These are phyloP conservation scores for Pangasius mekongensis DNA, from an alignment of 2,797 vertebrate genomes.

Conservation along the genomic window DNA sequence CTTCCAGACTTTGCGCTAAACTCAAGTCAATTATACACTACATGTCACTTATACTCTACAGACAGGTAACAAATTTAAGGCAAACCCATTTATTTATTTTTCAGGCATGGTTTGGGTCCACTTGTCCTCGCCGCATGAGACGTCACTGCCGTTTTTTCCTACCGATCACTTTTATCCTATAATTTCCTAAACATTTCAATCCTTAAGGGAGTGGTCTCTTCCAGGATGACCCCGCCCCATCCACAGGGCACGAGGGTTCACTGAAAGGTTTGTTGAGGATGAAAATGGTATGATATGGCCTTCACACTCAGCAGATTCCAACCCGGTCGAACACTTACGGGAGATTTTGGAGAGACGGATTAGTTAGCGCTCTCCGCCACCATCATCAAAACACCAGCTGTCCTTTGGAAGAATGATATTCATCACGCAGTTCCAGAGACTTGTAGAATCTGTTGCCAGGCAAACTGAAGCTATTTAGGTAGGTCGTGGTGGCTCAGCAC, in stretches of 20 bases:
- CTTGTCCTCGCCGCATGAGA: too few species aligned
- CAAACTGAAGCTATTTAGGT: background rate
- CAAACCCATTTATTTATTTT: too few species aligned
- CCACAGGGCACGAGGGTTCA: background rate
- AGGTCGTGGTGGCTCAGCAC: background rate
- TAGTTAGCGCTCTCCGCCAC: background rate
- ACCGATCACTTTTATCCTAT: background rate
- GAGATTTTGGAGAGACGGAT: background rate
- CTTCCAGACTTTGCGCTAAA: too few species aligned
- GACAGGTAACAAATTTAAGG: too few species aligned
- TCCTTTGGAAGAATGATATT: background rate
- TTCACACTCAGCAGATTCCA: background rate
- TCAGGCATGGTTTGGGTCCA: too few species aligned
- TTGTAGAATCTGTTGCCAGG: background rate
- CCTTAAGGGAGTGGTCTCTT: background rate
- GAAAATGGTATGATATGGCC: background rate
- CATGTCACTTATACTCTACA: too few species aligned
- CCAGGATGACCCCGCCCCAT: background rate
- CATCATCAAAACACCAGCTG: background rate
- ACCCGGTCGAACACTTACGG: background rate
- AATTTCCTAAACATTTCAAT: background rate
- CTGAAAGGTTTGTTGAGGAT: background rate
- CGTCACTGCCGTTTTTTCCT: background rate
- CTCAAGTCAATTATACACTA: too few species aligned
- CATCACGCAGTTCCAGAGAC: background rate